Base-by-base conservation (phyloP, 92 coral and sea anemone genomes). In the Porites rus region DNA sequence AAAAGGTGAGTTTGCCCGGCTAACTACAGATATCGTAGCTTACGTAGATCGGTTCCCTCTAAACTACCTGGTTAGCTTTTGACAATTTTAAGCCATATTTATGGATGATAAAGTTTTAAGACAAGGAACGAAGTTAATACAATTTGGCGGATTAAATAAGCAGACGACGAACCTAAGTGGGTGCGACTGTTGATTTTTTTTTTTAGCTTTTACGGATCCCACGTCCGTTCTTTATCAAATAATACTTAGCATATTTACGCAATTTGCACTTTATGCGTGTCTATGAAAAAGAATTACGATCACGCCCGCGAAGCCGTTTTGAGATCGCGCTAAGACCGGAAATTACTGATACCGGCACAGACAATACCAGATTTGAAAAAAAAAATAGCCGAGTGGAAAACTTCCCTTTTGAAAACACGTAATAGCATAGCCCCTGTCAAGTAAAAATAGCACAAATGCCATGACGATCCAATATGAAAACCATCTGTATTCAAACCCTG, bases 251-350 rank as follows among this genome's bases (percentile, higher is more conserved):
- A 69, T 81, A 81, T 81, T 70, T 81, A 43, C 68, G 77, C 77
- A 69, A 81, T 70, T 81, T 69, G 43, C 74, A 83, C 80, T 77
- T 67, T 38, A 38, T 38, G 46, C 46, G 22, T 22, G 89, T 67
- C 65, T 85, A 18, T 67, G 38, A 46, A 43, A 71, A 72, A 58
- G 70, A 43, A 46, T 73, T 64, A 11, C 46, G 75, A 60, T 79
- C 89, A 85, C 84, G 83, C 89, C 89, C 83, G 71, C 68, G 14
- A 75, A 78, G n/a, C 28, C 64, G 28, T 63, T 73, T 63, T 64
- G 61, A 83, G 11, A 71, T 54, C 65, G 54, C 18, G 69, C 60
- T 60, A 74, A 73, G 63, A 73, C 87, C 87, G 87, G 87, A 83
- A 73, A 74, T 73, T 51, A 65, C 74, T 73, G 87, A 62, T 62